phyloP scores from a whole-genome alignment of 2,113 vertebrate species.

The Geococcyx californianus region DNA sequence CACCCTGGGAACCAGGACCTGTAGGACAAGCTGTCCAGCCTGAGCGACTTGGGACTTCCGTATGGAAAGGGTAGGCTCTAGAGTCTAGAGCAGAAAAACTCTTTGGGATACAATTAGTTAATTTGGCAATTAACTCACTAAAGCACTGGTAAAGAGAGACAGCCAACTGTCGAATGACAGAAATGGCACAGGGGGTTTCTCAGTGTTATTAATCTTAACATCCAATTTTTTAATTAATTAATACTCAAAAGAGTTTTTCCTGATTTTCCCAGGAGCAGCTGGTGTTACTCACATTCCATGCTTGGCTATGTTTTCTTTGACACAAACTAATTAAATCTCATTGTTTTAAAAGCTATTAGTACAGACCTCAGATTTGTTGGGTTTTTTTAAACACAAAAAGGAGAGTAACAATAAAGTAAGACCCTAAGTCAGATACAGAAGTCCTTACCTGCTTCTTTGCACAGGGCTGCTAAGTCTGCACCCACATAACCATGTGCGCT shows the following conservation, averaged over 20 bases:
- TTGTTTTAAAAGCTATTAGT: neutral
- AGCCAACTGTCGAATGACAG: neutral
- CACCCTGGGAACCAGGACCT: neutral
- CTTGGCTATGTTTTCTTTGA: neutral
- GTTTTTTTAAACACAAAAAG: neutral
- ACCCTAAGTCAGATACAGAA: neutral
- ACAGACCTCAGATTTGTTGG: neutral
- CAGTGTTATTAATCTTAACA: neutral
- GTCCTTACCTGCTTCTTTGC: constrained; percentile 91
- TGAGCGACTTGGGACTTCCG: neutral
- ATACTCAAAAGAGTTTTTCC: neutral
- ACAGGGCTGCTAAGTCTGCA: constrained; percentile 90
- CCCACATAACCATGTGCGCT: constrained; percentile 91
- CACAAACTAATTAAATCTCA: neutral
- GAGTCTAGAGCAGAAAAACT: neutral
- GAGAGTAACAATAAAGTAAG: neutral
- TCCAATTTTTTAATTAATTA: neutral
- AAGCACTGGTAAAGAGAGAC: neutral
- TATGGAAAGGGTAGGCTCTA: neutral
- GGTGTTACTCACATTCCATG: neutral
- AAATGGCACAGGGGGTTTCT: neutral
- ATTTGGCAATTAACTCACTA: neutral
- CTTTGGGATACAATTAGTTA: too few relatives aligned
- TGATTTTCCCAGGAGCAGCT: neutral
- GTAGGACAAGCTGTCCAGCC: neutral